Evolutionary conservation across 2,113 vertebrate species (phyloP), one percentile per base, ranked within the genome.

Genomic region (Dromas ardeola): DNA sequence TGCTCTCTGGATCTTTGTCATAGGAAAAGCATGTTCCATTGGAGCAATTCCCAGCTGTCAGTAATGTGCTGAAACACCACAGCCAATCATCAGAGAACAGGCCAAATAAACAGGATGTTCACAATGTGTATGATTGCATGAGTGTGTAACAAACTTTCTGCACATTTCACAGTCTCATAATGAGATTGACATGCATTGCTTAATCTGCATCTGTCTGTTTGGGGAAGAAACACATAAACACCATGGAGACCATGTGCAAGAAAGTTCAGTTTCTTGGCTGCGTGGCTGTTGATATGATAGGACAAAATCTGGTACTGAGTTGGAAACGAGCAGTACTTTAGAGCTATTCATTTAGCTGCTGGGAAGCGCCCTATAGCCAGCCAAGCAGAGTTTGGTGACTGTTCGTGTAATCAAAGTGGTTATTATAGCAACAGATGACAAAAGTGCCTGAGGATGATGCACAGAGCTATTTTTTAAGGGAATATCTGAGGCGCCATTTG

Each of bases 21-120:
- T 98, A 98, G 97, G 99, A 99, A 99, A 99, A 99, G 99, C 99
- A 99, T 99, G 99, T 99, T 98, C 98, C 98, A 96, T 98, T 98
- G 98, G 98, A 98, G 98, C 97, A 90, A 97, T 98, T 99, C 98
- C 99, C 99, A 99, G 99, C 99, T 99, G 99, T 99, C 98, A 98
- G 98, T 98, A 98, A 98, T 98, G 97, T 97, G 95, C 98, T 98
- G 98, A 98, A 98, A 98, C 92, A 97, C 98, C 98, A 95, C 97
- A 98, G 98, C 98, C 99, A 98, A 98, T 98, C 98, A 93, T 97
- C 96, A 97, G 97, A 98, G 97, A 97, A 97, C 42, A 38, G 97
- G 98, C 98, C 98, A 98, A 98, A 98, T 99, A 99, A 99, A 99
- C 99, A 99, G 99, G 99, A 99, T 98, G 98, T 98, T 98, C 98